These are phyloP conservation scores for Knipowitschia caucasica DNA, from an alignment of 2,797 vertebrate species.

Conservation along the genomic window DNA sequence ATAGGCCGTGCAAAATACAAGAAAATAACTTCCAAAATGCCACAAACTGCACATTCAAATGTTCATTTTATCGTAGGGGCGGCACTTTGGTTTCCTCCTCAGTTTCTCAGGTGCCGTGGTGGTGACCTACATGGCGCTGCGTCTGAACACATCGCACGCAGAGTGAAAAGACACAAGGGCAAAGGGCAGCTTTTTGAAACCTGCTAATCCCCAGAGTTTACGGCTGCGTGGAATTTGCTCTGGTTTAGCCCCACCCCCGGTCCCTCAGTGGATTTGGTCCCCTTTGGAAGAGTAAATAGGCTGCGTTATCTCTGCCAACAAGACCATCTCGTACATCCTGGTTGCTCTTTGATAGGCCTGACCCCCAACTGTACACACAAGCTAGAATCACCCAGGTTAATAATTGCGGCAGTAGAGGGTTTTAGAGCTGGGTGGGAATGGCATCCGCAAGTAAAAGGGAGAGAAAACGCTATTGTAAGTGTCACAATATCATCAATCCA, in stretches of 20 bases:
- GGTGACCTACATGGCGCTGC: no score
- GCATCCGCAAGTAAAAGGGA: no score
- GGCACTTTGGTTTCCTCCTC: no score
- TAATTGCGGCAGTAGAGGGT: constrained; percentile 40
- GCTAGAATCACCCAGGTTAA: constrained; percentile 44
- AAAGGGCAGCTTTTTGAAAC: constrained; percentile 59
- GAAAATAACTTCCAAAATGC: no score
- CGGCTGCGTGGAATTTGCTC: constrained; percentile 52
- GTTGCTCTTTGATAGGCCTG: constrained; percentile 33
- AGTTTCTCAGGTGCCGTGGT: constrained; percentile 37
- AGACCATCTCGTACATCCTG: constrained; percentile 56
- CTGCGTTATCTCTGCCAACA: constrained; percentile 58
- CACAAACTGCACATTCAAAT: no score
- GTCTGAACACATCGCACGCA: no score
- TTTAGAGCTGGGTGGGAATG: constrained; percentile 14
- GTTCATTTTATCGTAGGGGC: no score
- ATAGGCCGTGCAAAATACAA: no score
- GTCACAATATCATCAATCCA: no score
- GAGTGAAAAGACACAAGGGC: constrained; percentile 29
- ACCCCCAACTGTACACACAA: constrained; percentile 15
- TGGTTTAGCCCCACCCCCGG: constrained; percentile 28
- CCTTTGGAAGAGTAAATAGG: constrained; percentile 62
- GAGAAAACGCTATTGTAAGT: no score
- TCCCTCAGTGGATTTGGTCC: constrained; percentile 48
- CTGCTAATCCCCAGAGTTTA: constrained; percentile 41